These are phyloP conservation scores for Heliconius ismenius DNA, from an alignment of 2,888 invertebrate species.

Conservation along the genomic window DNA sequence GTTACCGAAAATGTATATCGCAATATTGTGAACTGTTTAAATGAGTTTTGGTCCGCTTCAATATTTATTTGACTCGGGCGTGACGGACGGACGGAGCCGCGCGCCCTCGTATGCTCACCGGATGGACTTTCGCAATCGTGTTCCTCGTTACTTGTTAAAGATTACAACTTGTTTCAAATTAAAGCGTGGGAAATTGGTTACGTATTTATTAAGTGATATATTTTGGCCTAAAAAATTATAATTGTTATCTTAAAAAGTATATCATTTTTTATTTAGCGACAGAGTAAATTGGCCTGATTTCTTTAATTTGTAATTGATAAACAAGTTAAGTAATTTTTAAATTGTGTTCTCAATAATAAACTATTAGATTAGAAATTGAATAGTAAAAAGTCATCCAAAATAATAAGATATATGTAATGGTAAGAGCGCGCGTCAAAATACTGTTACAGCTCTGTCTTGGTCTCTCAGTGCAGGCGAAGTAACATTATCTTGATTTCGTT, in stretches of 20 bases:
- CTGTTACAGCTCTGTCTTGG: no score
- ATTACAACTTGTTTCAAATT: background rate
- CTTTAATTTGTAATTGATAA: no score
- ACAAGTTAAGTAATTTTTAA: background rate
- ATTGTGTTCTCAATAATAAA: background rate
- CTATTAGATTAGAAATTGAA: background rate
- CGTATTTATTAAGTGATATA: background rate
- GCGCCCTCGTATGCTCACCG: background rate
- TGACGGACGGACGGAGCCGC: slow-evolving; percentile 3
- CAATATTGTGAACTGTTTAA: slow-evolving; percentile 27
- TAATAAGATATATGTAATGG: background rate
- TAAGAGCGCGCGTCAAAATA: no score
- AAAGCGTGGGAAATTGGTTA: slow-evolving; percentile 20
- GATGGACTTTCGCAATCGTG: slow-evolving; percentile 16
- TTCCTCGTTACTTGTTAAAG: background rate
- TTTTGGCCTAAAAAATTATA: background rate
- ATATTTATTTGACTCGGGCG: slow-evolving; percentile 29
- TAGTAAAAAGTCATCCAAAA: background rate
- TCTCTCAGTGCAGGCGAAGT: no score
- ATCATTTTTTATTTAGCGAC: background rate
- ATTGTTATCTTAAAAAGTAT: background rate
- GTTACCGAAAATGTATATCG: slow-evolving; percentile 32
- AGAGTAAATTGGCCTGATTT: background rate
- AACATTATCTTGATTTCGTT: no score
- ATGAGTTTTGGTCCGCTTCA: slow-evolving; percentile 28